Conservation (phyloP, 2,888 invertebrate genomes). For the Sesamia inferens region DNA sequence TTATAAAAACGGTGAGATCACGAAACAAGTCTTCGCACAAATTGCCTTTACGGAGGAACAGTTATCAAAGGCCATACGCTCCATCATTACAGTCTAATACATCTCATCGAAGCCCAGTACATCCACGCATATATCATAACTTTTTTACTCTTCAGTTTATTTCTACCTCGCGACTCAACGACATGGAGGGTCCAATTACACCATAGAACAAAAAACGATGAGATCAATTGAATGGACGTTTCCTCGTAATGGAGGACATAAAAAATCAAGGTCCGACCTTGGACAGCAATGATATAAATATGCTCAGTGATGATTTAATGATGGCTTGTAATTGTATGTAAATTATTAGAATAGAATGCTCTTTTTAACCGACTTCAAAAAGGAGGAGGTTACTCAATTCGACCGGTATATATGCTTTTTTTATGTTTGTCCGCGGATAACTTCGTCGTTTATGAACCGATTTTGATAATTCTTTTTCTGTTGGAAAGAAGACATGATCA, state of each 20-base stretch:
- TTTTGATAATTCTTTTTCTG: too few relatives aligned
- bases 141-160: conserved; percentile 28
- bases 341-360: conserved; percentile 23
- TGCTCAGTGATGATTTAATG: conserved; percentile 29
- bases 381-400: too few relatives aligned
- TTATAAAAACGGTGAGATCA: too few relatives aligned
- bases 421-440: too few relatives aligned
- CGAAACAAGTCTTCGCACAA: too few relatives aligned
- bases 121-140: not conserved
- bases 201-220: conserved; percentile 51
- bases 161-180: conserved; percentile 26
- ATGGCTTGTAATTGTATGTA: conserved; percentile 21
- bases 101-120: conserved; percentile 3
- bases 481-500: too few relatives aligned
- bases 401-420: too few relatives aligned
- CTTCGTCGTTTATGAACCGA: too few relatives aligned
- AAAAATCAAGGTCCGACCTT: conserved; percentile 63
- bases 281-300: conserved; percentile 19
- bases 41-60: too few relatives aligned
- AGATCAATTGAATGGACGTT: conserved; percentile 55
- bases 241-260: conserved; percentile 60
- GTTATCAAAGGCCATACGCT: conserved; percentile 1
- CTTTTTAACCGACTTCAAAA: too few relatives aligned
- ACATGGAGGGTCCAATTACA: conserved; percentile 46
- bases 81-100: not conserved